Percentiles rank a stretch among this genome's conserved stretches.
phyloP scores from a whole-genome alignment of 2,888 invertebrate genomes.

The Arge pagana region DNA sequence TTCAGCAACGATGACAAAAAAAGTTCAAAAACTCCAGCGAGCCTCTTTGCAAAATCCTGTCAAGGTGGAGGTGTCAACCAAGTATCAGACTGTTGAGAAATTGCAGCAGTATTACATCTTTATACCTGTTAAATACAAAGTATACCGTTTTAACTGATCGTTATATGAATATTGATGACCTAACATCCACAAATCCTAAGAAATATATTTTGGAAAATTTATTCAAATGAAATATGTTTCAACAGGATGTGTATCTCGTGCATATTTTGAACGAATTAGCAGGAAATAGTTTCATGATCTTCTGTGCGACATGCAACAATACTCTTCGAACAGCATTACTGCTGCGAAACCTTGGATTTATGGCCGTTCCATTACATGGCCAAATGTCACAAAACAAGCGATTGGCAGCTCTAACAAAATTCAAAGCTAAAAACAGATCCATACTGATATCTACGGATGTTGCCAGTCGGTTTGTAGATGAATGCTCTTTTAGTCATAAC shows the following conservation, averaged over 20 bases:
- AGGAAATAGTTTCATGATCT: constrained; percentile 96
- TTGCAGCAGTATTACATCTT: constrained; percentile 94
- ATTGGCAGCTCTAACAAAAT: constrained; percentile 93
- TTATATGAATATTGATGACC: no score
- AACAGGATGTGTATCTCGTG: constrained; percentile 92
- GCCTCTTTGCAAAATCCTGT: constrained; percentile 94
- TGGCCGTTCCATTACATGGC: constrained; percentile 96
- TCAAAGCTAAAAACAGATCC: constrained; percentile 90
- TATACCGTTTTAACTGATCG: constrained; percentile 57
- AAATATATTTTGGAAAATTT: no score
- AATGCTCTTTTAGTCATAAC: not conserved
- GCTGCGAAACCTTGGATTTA: constrained; percentile 86
- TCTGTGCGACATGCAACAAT: constrained; percentile 93
- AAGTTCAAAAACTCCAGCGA: constrained; percentile 93
- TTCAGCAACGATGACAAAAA: constrained; percentile 99
- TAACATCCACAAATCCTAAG: no score
- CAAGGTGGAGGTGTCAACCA: constrained; percentile 93
- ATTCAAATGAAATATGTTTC: no score
- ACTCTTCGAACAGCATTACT: constrained; percentile 88
- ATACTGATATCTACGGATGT: constrained; percentile 98
- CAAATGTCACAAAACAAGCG: constrained; percentile 99
- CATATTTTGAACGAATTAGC: constrained; percentile 93
- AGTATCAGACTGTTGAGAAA: constrained; percentile 98
- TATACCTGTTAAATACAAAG: constrained; percentile 94
- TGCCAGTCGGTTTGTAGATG: constrained; percentile 77